A percentile compares a stretch with the other conserved stretches of the same genome.
Evolutionary conservation across 2,888 invertebrate genomes (phyloP).

Genomic region (Metallyticus violacea): DNA sequence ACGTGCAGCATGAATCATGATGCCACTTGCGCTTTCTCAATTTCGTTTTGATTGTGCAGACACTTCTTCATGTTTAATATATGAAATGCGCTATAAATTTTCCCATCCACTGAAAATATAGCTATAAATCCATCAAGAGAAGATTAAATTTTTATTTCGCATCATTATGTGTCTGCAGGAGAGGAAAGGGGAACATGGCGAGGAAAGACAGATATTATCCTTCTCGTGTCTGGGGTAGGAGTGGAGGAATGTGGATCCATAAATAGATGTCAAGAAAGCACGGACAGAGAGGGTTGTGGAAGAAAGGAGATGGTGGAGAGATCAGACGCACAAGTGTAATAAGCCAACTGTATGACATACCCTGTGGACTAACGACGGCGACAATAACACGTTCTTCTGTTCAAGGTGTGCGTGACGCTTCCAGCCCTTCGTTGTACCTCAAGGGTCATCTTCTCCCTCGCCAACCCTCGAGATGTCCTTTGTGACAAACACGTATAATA

Average conservation of each 20-base stretch:
- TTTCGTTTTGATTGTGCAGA: slow-evolving; percentile 17
- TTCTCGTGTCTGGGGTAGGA: background rate
- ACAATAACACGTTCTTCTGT: background rate
- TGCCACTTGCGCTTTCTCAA: background rate
- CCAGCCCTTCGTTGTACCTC: background rate
- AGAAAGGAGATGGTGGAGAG: too few relatives aligned
- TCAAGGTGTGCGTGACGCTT: background rate
- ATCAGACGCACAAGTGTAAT: background rate
- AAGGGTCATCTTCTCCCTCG: background rate
- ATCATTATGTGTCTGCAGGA: slow-evolving; percentile 24
- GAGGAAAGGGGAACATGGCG: background rate
- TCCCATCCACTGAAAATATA: slow-evolving; percentile 13
- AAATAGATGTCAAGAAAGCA: background rate
- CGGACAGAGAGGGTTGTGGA: background rate
- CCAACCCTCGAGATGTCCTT: background rate
- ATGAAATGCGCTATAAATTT: slow-evolving; percentile 23
- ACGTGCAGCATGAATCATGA: background rate
- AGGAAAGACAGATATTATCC: background rate
- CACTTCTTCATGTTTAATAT: slow-evolving; percentile 26
- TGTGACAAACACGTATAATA: background rate
- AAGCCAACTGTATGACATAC: background rate
- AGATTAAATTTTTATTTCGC: slow-evolving; percentile 30
- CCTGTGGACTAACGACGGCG: too few relatives aligned
- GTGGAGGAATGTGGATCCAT: slow-evolving; percentile 5
- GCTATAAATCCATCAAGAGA: slow-evolving; percentile 30